These are phyloP conservation scores for Acanthurus lineatus DNA, from an alignment of 2,797 vertebrate genomes.

Conservation along the genomic window DNA sequence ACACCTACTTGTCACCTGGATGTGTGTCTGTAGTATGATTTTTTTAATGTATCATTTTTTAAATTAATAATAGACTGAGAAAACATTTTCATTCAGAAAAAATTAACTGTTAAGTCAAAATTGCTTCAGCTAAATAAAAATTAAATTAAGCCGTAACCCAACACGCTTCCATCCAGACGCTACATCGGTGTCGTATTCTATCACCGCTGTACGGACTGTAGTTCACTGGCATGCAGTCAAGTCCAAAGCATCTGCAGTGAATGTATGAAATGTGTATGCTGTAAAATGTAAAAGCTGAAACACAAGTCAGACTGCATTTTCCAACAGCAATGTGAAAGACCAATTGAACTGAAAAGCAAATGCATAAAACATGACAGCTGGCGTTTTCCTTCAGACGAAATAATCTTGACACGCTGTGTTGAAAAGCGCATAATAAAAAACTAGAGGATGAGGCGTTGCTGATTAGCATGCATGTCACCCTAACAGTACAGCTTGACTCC, in stretches of 20 bases:
- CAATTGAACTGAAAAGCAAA: slow-evolving; percentile 56
- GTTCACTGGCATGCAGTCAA: slow-evolving; percentile 25
- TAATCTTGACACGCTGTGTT: slow-evolving; percentile 49
- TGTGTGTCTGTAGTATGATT: too few species aligned
- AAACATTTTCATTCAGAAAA: not conserved
- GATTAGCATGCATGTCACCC: slow-evolving; percentile 67
- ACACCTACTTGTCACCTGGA: not conserved
- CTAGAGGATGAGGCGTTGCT: slow-evolving; percentile 39
- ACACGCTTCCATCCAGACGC: slow-evolving; percentile 19
- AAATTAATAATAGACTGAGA: slow-evolving; percentile 7
- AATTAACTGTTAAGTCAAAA: not conserved
- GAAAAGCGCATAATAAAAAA: slow-evolving; percentile 57
- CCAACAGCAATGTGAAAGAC: not conserved
- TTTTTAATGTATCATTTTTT: not conserved
- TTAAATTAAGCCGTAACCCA: slow-evolving; percentile 7
- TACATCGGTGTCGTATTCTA: slow-evolving; percentile 25
- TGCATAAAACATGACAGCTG: slow-evolving; percentile 78
- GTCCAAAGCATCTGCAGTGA: slow-evolving; percentile 41
- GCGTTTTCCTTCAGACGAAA: slow-evolving; percentile 56
- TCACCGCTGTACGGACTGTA: slow-evolving; percentile 14
- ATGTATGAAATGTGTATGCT: slow-evolving; percentile 38
- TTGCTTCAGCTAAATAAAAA: not conserved
- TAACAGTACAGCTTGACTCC: slow-evolving; percentile 59
- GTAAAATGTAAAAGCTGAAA: slow-evolving; percentile 45
- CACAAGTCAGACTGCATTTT: slow-evolving; percentile 41